Evolutionary conservation across 1,140 invertebrate species (phyloP).

Genomic region (Magallana gigas): DNA sequence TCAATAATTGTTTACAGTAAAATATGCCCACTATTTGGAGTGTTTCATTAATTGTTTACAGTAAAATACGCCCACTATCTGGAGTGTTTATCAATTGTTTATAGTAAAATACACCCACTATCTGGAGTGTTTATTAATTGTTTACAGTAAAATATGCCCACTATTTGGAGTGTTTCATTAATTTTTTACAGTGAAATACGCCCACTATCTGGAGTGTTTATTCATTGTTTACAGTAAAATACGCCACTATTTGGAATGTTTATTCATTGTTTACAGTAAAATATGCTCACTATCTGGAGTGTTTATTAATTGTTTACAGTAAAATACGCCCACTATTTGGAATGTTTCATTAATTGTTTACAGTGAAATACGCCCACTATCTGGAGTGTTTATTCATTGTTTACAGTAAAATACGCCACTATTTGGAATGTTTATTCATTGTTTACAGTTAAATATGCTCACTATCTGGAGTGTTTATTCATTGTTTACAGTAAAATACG

Average conservation of each 20-base stretch:
- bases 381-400: slow-evolving; percentile 39
- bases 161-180: slow-evolving; percentile 7
- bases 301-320: too few relatives aligned
- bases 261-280: neutral
- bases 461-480: too few relatives aligned
- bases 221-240: slow-evolving; percentile 72
- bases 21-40: neutral
- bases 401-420: slow-evolving; percentile 76
- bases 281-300: too few relatives aligned
- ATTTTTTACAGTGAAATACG: slow-evolving; percentile 74
- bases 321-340: neutral
- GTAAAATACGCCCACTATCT: slow-evolving; percentile 13
- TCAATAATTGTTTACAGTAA: neutral
- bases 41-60: neutral
- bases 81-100: slow-evolving; percentile 48
- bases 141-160: neutral
- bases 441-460: neutral
- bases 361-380: slow-evolving; percentile 74
- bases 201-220: slow-evolving; percentile 38
- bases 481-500: too few relatives aligned
- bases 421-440: slow-evolving; percentile 65
- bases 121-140: slow-evolving; percentile 62
- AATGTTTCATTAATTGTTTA: slow-evolving; percentile 39
- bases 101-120: slow-evolving; percentile 76
- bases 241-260: slow-evolving; percentile 74